These are phyloP conservation scores for Pandemis heparana DNA, from an alignment of 2,888 invertebrate species.

Conservation along the genomic window DNA sequence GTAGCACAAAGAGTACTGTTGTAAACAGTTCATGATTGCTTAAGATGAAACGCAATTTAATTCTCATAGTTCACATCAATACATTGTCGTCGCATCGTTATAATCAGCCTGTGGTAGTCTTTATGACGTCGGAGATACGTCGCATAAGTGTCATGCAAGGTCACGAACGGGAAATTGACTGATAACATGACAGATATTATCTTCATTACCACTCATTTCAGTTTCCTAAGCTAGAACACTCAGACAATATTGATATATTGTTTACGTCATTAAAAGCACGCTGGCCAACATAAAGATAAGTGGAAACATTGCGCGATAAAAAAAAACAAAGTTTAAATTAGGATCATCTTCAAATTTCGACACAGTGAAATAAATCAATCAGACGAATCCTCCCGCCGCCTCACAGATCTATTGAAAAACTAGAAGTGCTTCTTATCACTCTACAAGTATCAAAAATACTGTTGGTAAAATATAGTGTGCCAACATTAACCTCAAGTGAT, in stretches of 20 bases:
- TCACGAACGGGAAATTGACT: slow-evolving; percentile 25
- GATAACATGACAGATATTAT: slow-evolving; percentile 28
- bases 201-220: slow-evolving; percentile 19
- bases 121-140: slow-evolving; percentile 13
- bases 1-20: not conserved
- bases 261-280: slow-evolving; percentile 4
- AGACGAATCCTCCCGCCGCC: too few relatives aligned
- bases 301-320: slow-evolving; percentile 17
- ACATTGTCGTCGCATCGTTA: not conserved
- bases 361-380: too few relatives aligned
- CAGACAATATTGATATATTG: not conserved
- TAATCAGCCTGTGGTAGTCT: slow-evolving; percentile 9
- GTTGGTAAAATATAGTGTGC: too few relatives aligned
- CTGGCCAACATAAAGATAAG: slow-evolving; percentile 24
- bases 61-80: not conserved
- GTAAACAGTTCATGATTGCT: not conserved
- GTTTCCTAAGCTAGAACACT: slow-evolving; percentile 21
- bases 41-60: slow-evolving; percentile 1
- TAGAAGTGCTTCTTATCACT: too few relatives aligned
- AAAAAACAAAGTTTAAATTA: slow-evolving; percentile 1
- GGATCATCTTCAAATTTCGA: not conserved
- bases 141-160: slow-evolving; percentile 36
- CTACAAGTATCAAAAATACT: too few relatives aligned
- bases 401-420: too few relatives aligned
- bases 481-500: too few relatives aligned